Conservation (phyloP, 2,113 vertebrate genomes). For the Cheilinus undulatus region DNA sequence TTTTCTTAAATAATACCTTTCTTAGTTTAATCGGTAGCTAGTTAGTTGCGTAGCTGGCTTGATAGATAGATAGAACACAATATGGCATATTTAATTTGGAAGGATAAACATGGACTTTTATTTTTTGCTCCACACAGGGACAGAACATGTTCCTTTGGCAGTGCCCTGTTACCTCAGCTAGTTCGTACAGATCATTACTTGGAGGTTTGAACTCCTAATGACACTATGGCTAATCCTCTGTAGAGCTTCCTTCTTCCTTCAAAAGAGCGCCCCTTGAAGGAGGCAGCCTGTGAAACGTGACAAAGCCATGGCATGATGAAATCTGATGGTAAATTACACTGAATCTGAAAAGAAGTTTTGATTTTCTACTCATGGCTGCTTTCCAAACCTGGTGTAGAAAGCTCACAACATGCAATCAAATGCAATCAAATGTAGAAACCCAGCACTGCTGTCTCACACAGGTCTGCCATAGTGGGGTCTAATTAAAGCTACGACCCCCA, state of each 20-base stretch:
- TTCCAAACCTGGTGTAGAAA: conserved; percentile 33
- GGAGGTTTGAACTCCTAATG: background rate
- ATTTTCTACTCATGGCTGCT: conserved; percentile 8
- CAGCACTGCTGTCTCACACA: conserved; percentile 45
- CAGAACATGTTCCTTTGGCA: background rate
- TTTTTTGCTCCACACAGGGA: background rate
- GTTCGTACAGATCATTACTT: background rate
- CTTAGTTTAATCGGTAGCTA: too few species aligned
- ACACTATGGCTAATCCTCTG: conserved; percentile 9
- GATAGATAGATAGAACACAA: too few species aligned
- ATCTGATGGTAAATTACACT: conserved; percentile 31
- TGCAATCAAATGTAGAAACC: conserved; percentile 61
- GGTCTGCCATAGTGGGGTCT: conserved; percentile 61
- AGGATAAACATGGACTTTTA: background rate
- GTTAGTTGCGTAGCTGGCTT: too few species aligned
- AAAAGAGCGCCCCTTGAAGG: conserved; percentile 21
- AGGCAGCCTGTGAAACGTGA: conserved; percentile 10
- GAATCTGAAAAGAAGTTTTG: conserved; percentile 24
- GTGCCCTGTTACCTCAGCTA: background rate
- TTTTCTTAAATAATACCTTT: too few species aligned
- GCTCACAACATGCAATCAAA: conserved; percentile 64
- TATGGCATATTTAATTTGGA: too few species aligned
- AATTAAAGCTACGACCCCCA: conserved; percentile 73
- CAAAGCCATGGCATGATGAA: conserved; percentile 35
- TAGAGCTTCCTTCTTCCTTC: conserved; percentile 5